Base-by-base conservation (phyloP, 2,888 invertebrate species). In the Meiosimyza platycephala region DNA sequence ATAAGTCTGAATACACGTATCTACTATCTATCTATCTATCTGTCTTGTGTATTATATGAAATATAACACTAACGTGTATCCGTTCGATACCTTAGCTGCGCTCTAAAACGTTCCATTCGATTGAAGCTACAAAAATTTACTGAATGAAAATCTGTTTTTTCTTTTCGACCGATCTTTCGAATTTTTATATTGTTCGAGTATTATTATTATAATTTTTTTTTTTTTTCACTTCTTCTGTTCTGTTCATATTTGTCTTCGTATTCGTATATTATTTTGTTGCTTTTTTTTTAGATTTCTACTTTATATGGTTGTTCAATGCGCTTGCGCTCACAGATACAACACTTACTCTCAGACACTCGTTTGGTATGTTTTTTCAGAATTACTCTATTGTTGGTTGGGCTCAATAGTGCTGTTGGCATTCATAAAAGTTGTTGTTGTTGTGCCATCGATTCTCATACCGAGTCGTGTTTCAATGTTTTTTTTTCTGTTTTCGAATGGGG, bases 91-190 rank as follows among this genome's bases (percentile, higher is more conserved):
- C 11, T 15, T 13, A 22, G 51, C 52, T 40, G 52, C 48, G 68
- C 47, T 15, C 12, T 40, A 18, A 48, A 51, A 28, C 72, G 74
- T 64, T 79, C 82, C 83, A 82, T 80, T 80, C 81, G 79, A 78
- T 77, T 78, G 79, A 79, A 79, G 79, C 80, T 78, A 81, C 83
- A 78, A 77, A 80, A 81, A 80, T 79, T 84, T 83, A 82, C 80
- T 84, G 84, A 84, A 84, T 84, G 84, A 84, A 84, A 83, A 82
- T 82, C 78, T 82, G 79, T 79, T 78, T 80, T 83, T 83, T 83
- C 83, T 80, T 83, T 84, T 82, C 79, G 77, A 76, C 76, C 77
- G 82, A 83, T 83, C 84, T 81, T 84, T 82, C 80, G 79, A 74
- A 69, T 33, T 9, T 62, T 60, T 70, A 51, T 51, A n/a, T 40